These are phyloP conservation scores for Erynnis tages DNA, from an alignment of 2,888 invertebrate species.

Conservation along the genomic window DNA sequence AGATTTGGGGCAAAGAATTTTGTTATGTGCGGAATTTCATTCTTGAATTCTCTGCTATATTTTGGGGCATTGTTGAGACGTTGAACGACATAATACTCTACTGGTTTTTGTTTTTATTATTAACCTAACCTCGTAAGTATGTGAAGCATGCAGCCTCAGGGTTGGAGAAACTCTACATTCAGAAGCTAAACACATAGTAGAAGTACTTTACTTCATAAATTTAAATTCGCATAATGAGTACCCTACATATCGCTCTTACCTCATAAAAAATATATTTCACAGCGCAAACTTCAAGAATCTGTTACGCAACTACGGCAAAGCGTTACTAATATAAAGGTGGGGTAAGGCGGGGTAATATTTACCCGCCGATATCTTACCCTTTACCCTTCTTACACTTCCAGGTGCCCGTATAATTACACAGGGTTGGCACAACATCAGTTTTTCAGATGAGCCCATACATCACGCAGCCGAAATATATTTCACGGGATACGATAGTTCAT, in stretches of 20 bases:
- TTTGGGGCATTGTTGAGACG: neutral
- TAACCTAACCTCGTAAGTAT: too few species aligned
- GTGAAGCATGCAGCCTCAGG: too few species aligned
- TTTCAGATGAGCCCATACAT: constrained; percentile 29
- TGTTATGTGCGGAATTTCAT: neutral
- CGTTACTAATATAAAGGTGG: neutral
- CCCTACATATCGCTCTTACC: too few species aligned
- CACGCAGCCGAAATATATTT: constrained; percentile 28
- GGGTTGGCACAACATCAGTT: constrained; percentile 28
- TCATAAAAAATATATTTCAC: neutral
- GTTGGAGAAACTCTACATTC: too few species aligned
- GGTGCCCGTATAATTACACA: constrained; percentile 29
- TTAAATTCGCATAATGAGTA: too few species aligned
- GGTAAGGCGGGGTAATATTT: constrained; percentile 7
- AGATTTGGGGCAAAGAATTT: neutral
- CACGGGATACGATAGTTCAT: constrained; percentile 32
- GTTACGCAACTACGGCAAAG: neutral
- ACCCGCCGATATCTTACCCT: constrained; percentile 12
- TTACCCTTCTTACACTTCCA: constrained; percentile 13
- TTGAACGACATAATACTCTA: neutral
- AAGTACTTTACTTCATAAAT: too few species aligned
- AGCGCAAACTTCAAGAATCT: neutral
- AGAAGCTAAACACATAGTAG: too few species aligned
- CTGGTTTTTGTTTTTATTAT: too few species aligned
- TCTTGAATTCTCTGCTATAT: too few species aligned